Conservation (phyloP, 2,113 vertebrate species). For the Mandrillus leucophaeus region DNA sequence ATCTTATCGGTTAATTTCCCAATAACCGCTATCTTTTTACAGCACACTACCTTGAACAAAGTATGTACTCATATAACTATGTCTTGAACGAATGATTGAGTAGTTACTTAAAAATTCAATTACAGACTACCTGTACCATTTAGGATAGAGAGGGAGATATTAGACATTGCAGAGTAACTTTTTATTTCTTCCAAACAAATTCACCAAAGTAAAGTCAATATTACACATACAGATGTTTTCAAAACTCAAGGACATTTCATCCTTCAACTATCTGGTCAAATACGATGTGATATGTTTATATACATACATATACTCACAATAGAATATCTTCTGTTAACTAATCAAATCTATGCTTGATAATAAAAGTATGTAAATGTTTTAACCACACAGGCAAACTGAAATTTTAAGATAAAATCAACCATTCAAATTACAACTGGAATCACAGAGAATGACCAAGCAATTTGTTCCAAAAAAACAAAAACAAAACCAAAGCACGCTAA, state of each 20-base stretch:
- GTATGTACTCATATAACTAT: conserved; percentile 53
- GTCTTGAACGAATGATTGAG: conserved; percentile 50
- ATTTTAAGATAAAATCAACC: conserved; percentile 31
- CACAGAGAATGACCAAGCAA: conserved; percentile 58
- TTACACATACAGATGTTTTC: conserved; percentile 30
- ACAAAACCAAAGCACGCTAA: background rate
- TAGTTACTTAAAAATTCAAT: conserved; percentile 65
- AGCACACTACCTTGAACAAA: conserved; percentile 61
- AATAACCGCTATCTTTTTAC: conserved; percentile 54
- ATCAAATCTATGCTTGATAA: conserved; percentile 40
- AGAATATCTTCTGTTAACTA: conserved; percentile 33
- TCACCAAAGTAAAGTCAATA: conserved; percentile 32
- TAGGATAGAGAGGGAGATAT: conserved; percentile 27
- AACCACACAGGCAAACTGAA: conserved; percentile 50
- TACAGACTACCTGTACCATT: conserved; percentile 54
- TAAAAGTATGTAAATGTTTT: conserved; percentile 57
- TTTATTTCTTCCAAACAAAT: conserved; percentile 45
- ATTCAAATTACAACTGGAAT: conserved; percentile 55
- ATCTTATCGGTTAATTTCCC: conserved; percentile 57
- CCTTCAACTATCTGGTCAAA: conserved; percentile 42
- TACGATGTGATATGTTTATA: background rate
- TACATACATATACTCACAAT: background rate
- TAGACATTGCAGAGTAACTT: conserved; percentile 40
- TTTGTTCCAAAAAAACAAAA: conserved; percentile 40
- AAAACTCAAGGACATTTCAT: conserved; percentile 61